These are phyloP conservation scores for Polietes domitor DNA, from an alignment of 2,888 invertebrate genomes.

Conservation along the genomic window DNA sequence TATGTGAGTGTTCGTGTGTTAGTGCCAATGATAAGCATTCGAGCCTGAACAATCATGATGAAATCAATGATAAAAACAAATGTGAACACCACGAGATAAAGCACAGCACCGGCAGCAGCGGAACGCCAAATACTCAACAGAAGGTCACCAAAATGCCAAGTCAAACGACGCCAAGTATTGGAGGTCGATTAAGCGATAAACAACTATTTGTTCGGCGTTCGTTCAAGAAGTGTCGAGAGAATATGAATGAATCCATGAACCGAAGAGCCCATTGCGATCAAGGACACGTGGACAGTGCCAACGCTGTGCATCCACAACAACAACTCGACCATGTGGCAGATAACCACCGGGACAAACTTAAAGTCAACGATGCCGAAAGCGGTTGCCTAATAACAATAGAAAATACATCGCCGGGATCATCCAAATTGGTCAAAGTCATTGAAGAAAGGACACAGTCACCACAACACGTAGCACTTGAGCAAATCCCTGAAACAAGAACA, in stretches of 20 bases:
- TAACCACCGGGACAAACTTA: not conserved
- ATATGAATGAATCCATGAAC: not conserved
- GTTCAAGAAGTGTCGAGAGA: not conserved
- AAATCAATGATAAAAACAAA: constrained; percentile 32
- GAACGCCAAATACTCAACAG: not conserved
- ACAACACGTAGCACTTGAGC: not conserved
- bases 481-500: not conserved
- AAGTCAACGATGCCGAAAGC: not conserved
- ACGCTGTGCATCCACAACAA: not conserved
- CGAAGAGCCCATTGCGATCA: not conserved
- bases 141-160: constrained; percentile 37
- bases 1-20: constrained; percentile 26
- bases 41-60: not conserved
- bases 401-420: not conserved
- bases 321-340: not conserved
- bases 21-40: constrained; percentile 50
- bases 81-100: constrained; percentile 54
- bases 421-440: not conserved
- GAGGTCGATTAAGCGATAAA: not conserved
- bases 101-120: not conserved
- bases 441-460: not conserved
- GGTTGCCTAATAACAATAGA: not conserved
- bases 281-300: not conserved
- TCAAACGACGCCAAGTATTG: constrained; percentile 61
- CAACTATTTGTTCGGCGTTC: not conserved